Evolutionary conservation across 2,113 vertebrate species (phyloP).

Genomic region (Lampris incognitus): DNA sequence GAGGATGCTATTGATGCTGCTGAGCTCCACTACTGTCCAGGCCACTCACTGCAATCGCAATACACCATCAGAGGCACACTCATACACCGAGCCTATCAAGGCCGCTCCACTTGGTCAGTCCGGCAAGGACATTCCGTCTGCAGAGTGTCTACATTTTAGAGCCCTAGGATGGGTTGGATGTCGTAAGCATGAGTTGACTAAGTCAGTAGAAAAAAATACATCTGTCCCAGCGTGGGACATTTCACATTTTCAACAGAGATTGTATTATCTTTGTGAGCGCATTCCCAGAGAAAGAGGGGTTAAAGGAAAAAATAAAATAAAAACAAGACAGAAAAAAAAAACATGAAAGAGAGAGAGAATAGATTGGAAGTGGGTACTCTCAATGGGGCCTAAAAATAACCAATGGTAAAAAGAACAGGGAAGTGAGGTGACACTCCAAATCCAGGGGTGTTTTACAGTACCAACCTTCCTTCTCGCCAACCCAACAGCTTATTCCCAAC

Average conservation of each 20-base stretch:
- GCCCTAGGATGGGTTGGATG: neutral
- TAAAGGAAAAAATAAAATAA: neutral
- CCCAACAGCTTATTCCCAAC: constrained; percentile 1
- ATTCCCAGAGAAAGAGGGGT: neutral
- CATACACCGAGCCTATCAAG: constrained; percentile 20
- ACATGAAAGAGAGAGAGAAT: constrained; percentile 21
- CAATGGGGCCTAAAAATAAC: constrained; percentile 3
- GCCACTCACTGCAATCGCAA: constrained; percentile 57
- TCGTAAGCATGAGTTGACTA: neutral
- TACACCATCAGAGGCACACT: constrained; percentile 55
- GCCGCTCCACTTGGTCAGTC: constrained; percentile 24
- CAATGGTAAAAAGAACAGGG: neutral
- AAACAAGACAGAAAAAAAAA: neutral
- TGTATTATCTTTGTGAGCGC: neutral
- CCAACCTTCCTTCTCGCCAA: constrained; percentile 24
- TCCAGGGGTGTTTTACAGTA: constrained; percentile 32
- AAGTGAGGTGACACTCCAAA: constrained; percentile 25
- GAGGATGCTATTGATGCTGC: constrained; percentile 36
- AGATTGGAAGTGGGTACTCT: constrained; percentile 14
- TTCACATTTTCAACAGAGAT: neutral
- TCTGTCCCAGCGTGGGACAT: neutral
- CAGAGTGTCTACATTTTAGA: constrained; percentile 6
- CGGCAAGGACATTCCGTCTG: constrained; percentile 25
- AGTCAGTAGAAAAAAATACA: neutral
- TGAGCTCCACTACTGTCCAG: constrained; percentile 39